A percentile compares a stretch with the other conserved stretches of the same genome.
phyloP scores from a whole-genome alignment of 2,113 vertebrate species.

The Neofelis nebulosa region DNA sequence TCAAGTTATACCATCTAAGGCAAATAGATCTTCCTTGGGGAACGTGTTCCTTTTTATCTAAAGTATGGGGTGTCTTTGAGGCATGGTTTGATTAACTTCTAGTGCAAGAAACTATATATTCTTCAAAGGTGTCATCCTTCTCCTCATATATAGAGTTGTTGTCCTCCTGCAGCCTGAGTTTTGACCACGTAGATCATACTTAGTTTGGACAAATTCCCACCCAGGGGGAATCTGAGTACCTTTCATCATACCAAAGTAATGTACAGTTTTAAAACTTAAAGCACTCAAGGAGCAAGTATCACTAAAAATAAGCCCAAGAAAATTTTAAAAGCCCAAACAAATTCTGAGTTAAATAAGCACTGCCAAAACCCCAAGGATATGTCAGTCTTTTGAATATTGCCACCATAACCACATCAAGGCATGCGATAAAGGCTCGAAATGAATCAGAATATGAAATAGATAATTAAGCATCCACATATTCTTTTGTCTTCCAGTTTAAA shows the following conservation, averaged over 20 bases:
- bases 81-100: neutral
- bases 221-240: neutral
- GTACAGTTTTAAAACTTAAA: conserved; percentile 30
- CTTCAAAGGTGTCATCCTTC: neutral
- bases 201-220: neutral
- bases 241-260: conserved; percentile 23
- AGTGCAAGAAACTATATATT: neutral
- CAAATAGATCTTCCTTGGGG: neutral
- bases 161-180: neutral
- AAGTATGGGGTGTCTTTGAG: neutral
- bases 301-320: neutral
- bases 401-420: conserved; percentile 55
- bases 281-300: neutral
- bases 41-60: neutral
- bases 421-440: neutral
- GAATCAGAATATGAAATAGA: conserved; percentile 57
- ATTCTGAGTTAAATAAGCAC: conserved; percentile 28
- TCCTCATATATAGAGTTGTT: neutral
- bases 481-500: conserved; percentile 7
- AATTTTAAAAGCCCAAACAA: conserved; percentile 22
- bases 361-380: conserved; percentile 17
- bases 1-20: neutral
- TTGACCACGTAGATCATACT: neutral
- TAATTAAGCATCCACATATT: neutral
- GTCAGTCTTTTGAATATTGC: conserved; percentile 8